Evolutionary conservation across 2,797 vertebrate species (phyloP).

Genomic region (Poeciliopsis infans): DNA sequence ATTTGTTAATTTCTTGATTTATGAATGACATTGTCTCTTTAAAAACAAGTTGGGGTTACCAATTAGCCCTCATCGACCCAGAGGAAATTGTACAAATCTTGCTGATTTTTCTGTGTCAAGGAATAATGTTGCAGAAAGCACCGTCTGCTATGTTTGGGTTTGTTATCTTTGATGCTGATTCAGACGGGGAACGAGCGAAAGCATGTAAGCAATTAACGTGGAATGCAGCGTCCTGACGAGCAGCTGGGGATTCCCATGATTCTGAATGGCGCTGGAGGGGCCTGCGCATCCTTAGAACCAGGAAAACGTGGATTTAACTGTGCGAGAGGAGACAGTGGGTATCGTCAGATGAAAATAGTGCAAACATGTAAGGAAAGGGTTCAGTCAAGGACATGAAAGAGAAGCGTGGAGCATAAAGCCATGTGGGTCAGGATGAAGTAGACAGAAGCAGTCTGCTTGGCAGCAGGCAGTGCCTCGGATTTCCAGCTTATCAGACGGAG

Average conservation of each 20-base stretch:
- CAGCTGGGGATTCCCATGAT: conserved; percentile 47
- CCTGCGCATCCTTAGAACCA: conserved; percentile 9
- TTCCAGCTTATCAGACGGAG: conserved; percentile 46
- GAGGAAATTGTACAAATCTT: neutral
- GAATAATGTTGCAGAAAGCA: neutral
- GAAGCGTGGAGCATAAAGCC: conserved; percentile 39
- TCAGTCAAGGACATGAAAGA: conserved; percentile 22
- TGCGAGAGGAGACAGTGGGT: conserved; percentile 19
- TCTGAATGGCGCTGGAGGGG: conserved; percentile 34
- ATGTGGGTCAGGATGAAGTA: conserved; percentile 24
- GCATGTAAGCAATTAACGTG: conserved; percentile 10
- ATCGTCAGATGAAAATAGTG: conserved; percentile 7
- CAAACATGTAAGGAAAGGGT: conserved; percentile 7
- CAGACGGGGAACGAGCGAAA: conserved; percentile 11
- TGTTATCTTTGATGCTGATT: neutral
- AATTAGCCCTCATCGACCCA: neutral
- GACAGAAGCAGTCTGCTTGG: conserved; percentile 41
- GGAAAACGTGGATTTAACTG: conserved; percentile 29
- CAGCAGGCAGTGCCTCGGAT: conserved; percentile 24
- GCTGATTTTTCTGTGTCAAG: neutral
- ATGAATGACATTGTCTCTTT: neutral
- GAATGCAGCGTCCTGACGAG: conserved; percentile 14
- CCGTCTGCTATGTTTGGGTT: conserved; percentile 3
- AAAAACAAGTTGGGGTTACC: neutral
- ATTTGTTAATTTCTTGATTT: neutral